A percentile compares a stretch with the other conserved stretches of the same genome.
phyloP scores from a whole-genome alignment of 2,888 invertebrate species.

The Acleris laterana region DNA sequence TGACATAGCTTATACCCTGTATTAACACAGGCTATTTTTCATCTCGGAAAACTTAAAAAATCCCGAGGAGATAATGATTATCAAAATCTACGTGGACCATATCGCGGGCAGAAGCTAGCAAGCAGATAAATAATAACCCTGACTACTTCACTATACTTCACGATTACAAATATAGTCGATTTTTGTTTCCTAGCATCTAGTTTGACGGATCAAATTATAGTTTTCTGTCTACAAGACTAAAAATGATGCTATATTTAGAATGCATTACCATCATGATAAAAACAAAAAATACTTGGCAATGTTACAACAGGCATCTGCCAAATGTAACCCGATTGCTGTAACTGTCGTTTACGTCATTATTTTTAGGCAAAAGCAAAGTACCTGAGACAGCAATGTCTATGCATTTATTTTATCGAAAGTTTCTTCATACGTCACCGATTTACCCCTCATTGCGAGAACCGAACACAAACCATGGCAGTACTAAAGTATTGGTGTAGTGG shows the following conservation, averaged over 20 bases:
- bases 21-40: no score
- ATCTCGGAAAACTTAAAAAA: no score
- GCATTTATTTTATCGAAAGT: no score
- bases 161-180: no score
- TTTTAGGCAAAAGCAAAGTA: background rate
- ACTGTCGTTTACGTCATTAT: background rate
- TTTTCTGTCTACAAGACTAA: background rate
- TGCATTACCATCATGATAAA: constrained; percentile 29
- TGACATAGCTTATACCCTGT: no score
- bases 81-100: no score
- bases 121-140: no score
- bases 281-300: constrained; percentile 30
- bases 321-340: constrained; percentile 6
- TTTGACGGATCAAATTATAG: background rate
- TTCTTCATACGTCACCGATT: background rate
- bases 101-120: no score
- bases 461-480: constrained; percentile 51
- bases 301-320: constrained; percentile 17
- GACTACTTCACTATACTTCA: no score
- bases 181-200: background rate
- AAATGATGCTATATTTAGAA: constrained; percentile 16
- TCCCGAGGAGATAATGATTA: no score
- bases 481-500: constrained; percentile 76
- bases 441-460: constrained; percentile 45
- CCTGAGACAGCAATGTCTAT: background rate